Percentiles rank a stretch among this genome's conserved stretches.
Conservation (phyloP, 2,888 invertebrate genomes). For the Andrena haemorrhoa region DNA sequence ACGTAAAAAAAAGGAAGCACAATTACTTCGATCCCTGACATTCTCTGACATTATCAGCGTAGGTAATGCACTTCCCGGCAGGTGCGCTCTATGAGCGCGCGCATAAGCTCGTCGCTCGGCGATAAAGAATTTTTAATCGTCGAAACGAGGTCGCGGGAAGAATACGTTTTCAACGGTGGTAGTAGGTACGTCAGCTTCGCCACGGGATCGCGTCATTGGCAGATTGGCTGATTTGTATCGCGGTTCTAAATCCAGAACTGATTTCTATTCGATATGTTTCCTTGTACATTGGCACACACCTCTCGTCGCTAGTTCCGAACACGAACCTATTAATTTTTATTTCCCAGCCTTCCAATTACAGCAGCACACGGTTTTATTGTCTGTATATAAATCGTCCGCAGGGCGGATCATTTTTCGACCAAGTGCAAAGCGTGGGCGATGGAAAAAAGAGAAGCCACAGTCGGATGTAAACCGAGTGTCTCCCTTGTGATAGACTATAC, state of each 20-base stretch:
- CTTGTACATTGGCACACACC: background rate
- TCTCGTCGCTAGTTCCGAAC: constrained; percentile 40
- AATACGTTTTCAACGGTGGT: constrained; percentile 37
- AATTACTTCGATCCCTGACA: constrained; percentile 53
- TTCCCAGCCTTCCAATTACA: constrained; percentile 37
- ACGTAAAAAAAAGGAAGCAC: background rate
- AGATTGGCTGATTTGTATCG: constrained; percentile 59
- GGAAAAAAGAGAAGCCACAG: background rate
- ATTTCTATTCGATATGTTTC: constrained; percentile 42
- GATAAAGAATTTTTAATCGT: constrained; percentile 66
- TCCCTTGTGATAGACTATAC: background rate
- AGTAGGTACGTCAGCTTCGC: constrained; percentile 49
- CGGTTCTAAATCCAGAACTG: constrained; percentile 17
- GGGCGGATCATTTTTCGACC: constrained; percentile 53
- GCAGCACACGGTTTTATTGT: constrained; percentile 46
- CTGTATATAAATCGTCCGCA: constrained; percentile 55
- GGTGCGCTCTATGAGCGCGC: constrained; percentile 56
- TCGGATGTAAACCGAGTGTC: background rate
- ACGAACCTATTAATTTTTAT: constrained; percentile 54
- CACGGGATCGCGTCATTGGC: constrained; percentile 50
- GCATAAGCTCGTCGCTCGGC: constrained; percentile 37
- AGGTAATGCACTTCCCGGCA: constrained; percentile 65
- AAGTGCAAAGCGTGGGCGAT: constrained; percentile 27
- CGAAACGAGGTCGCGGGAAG: constrained; percentile 39
- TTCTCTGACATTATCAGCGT: constrained; percentile 35